phyloP scores from a whole-genome alignment of 2,113 vertebrate species.

The Anthoscopus minutus region DNA sequence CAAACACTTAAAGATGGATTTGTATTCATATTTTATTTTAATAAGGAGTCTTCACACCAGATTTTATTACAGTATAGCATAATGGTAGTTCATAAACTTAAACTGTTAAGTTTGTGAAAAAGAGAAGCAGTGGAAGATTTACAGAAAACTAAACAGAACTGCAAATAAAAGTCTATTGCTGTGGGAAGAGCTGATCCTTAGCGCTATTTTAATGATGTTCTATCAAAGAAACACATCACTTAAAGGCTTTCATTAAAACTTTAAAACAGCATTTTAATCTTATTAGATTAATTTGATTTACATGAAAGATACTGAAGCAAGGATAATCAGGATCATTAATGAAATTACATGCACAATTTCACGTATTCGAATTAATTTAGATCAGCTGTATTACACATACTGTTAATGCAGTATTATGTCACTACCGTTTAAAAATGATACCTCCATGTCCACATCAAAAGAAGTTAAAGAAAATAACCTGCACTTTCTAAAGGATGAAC shows the following conservation, averaged over 20 bases:
- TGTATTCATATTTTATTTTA: not conserved
- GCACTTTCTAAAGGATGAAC: not conserved
- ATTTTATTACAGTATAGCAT: not conserved
- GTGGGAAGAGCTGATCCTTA: not conserved
- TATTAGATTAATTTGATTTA: not conserved
- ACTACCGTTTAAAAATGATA: not conserved
- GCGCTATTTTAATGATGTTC: not conserved
- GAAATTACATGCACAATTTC: not conserved
- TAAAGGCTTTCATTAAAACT: not conserved
- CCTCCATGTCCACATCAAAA: not conserved
- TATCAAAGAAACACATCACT: not conserved
- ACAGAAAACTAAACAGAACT: not conserved
- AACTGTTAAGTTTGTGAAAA: not conserved
- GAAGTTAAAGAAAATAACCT: not conserved
- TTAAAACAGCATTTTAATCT: not conserved
- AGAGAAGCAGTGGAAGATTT: not conserved
- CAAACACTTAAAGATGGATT: not conserved
- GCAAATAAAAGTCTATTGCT: not conserved
- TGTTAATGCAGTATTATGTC: not conserved
- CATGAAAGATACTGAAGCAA: not conserved
- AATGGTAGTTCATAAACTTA: not conserved
- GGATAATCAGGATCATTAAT: not conserved
- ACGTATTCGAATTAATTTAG: not conserved
- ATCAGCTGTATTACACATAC: not conserved
- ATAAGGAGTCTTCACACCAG: not conserved